These are phyloP conservation scores for Gobiocypris rarus DNA, from an alignment of 2,113 vertebrate species.

Conservation along the genomic window DNA sequence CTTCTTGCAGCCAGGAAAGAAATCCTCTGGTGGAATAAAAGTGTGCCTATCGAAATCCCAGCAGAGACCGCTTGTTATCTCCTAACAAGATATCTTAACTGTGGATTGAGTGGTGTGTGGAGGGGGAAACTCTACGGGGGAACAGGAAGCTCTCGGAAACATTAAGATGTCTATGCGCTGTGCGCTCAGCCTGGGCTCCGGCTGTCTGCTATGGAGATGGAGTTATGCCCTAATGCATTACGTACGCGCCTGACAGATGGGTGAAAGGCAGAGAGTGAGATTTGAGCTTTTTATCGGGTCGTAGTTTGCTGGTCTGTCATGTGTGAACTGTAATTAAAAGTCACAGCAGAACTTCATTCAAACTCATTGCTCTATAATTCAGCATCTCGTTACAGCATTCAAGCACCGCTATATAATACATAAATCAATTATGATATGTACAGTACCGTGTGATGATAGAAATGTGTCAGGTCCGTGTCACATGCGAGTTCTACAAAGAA, in stretches of 20 bases:
- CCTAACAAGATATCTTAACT: slow-evolving; percentile 63
- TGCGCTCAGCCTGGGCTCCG: slow-evolving; percentile 9
- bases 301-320: not conserved
- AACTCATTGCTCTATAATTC: not conserved
- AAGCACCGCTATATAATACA: not conserved
- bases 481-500: not conserved
- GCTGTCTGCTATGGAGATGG: slow-evolving; percentile 33
- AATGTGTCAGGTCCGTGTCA: not conserved
- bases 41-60: slow-evolving; percentile 56
- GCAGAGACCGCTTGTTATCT: slow-evolving; percentile 61
- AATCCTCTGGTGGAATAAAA: slow-evolving; percentile 55
- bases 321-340: slow-evolving; percentile 26
- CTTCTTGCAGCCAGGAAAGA: slow-evolving; percentile 48
- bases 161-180: slow-evolving; percentile 52
- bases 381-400: not conserved
- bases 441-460: not conserved
- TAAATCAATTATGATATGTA: not conserved
- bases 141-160: slow-evolving; percentile 38
- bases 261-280: not conserved
- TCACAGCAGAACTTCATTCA: not conserved
- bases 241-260: slow-evolving; percentile 17
- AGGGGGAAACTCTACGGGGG: slow-evolving; percentile 39
- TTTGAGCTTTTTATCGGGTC: not conserved
- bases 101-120: slow-evolving; percentile 55
- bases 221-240: slow-evolving; percentile 12